Evolutionary conservation across 1,140 invertebrate genomes (phyloP).

Genomic region (Orius laevigatus): DNA sequence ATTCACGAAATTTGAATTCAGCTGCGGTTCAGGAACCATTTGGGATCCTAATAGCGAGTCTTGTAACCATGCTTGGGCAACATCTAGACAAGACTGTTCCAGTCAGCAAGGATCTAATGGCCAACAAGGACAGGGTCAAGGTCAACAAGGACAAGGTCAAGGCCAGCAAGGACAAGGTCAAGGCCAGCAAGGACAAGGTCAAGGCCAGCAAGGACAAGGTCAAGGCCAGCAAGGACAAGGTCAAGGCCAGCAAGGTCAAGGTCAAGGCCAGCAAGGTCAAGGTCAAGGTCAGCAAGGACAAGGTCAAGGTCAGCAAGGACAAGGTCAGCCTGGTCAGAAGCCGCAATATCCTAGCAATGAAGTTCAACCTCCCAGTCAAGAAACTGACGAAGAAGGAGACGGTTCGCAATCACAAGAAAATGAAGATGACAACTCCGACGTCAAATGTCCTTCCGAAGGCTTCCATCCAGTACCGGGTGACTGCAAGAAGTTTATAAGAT

Average conservation of each 20-base stretch:
- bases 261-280: no score
- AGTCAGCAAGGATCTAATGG: slow-evolving; percentile 1
- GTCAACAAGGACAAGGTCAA: not conserved
- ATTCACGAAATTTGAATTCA: slow-evolving; percentile 41
- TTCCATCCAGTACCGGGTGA: slow-evolving; percentile 48
- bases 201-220: not conserved
- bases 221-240: not conserved
- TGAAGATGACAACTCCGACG: not conserved
- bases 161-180: slow-evolving; percentile 1
- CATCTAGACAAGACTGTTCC: slow-evolving; percentile 25
- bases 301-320: not conserved
- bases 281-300: not conserved
- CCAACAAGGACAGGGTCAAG: slow-evolving; percentile 1
- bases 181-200: not conserved
- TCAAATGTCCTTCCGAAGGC: slow-evolving; percentile 36
- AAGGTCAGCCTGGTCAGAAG: not conserved
- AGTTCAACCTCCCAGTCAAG: not conserved
- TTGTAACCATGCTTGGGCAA: slow-evolving; percentile 41
- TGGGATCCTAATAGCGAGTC: slow-evolving; percentile 40
- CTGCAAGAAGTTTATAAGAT: slow-evolving; percentile 63
- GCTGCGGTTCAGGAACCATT: slow-evolving; percentile 43
- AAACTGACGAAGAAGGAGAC: not conserved
- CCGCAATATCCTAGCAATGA: slow-evolving; percentile 1
- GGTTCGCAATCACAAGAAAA: not conserved
- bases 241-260: not conserved